Percentiles rank a stretch among this genome's conserved stretches.
phyloP scores from a whole-genome alignment of 2,113 vertebrate species.

The Patagioenas fasciata region DNA sequence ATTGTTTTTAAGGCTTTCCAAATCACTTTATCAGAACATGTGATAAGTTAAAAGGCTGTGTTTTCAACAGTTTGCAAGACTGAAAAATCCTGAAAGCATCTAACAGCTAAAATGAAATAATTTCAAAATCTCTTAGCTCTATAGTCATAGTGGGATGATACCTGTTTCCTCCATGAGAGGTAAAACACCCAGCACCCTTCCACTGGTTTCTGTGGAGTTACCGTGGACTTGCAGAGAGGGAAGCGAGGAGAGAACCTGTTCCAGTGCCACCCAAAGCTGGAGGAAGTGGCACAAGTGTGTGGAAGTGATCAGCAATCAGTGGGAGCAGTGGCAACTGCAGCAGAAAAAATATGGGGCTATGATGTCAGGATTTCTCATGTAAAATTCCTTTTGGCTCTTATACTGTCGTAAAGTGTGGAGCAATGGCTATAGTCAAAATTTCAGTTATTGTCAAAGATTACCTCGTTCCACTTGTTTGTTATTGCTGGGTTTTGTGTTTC shows the following conservation, averaged over 20 bases:
- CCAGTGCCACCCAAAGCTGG: not conserved
- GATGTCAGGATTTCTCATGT: not conserved
- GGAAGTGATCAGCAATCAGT: not conserved
- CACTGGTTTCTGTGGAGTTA: not conserved
- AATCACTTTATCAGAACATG: not conserved
- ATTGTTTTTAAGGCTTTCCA: slow-evolving; percentile 27
- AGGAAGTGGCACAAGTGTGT: not conserved
- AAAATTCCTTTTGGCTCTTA: not conserved
- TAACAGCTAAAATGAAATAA: not conserved
- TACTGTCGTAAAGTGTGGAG: not conserved
- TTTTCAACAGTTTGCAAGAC: slow-evolving; percentile 16
- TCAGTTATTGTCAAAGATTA: not conserved
- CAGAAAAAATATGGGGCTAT: not conserved
- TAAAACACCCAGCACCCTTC: not conserved
- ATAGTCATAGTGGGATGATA: rapidly evolving
- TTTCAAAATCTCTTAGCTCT: not conserved
- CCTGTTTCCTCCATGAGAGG: not conserved
- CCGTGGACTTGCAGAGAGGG: not conserved
- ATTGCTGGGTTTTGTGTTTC: not conserved
- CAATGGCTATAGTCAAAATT: not conserved
- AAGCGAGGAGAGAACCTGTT: not conserved
- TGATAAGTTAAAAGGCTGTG: not conserved
- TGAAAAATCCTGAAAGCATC: not conserved
- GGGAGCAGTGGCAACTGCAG: not conserved
- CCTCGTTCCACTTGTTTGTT: not conserved